Conservation (phyloP, 2,888 invertebrate genomes). For the Lasioglossum malachurum region DNA sequence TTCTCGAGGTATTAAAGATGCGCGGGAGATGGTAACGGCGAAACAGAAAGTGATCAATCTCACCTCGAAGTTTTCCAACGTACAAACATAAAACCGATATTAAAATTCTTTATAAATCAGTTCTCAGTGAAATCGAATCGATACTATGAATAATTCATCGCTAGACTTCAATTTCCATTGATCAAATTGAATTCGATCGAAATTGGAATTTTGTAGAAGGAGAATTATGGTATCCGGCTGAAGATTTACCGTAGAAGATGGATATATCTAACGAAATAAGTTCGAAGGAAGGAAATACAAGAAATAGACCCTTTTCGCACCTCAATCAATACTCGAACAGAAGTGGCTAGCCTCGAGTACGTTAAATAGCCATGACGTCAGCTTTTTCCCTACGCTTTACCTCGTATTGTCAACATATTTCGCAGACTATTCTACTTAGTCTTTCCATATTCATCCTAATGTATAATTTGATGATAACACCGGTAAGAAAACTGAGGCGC, state of each 20-base stretch:
- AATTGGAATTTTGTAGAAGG: background rate
- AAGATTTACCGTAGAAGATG: background rate
- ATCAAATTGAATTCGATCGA: background rate
- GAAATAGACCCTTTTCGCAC: conserved; percentile 22
- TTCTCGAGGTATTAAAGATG: background rate
- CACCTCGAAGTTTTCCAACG: background rate
- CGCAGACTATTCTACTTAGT: background rate
- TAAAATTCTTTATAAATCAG: background rate
- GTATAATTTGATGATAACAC: background rate
- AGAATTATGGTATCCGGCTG: background rate
- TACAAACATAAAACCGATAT: background rate
- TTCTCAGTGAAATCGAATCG: background rate
- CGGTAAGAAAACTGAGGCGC: background rate
- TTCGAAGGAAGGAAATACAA: background rate
- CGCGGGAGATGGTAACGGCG: background rate
- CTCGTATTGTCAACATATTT: conserved; percentile 13
- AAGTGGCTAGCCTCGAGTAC: conserved; percentile 21
- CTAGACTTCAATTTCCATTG: background rate
- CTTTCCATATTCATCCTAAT: background rate
- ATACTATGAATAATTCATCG: background rate
- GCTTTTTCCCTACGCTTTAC: background rate
- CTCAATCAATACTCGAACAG: conserved; percentile 40
- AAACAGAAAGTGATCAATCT: background rate
- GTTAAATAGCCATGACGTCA: conserved; percentile 31
- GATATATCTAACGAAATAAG: background rate